These are phyloP conservation scores for Progne subis DNA, from an alignment of 2,113 vertebrate genomes.

Conservation along the genomic window DNA sequence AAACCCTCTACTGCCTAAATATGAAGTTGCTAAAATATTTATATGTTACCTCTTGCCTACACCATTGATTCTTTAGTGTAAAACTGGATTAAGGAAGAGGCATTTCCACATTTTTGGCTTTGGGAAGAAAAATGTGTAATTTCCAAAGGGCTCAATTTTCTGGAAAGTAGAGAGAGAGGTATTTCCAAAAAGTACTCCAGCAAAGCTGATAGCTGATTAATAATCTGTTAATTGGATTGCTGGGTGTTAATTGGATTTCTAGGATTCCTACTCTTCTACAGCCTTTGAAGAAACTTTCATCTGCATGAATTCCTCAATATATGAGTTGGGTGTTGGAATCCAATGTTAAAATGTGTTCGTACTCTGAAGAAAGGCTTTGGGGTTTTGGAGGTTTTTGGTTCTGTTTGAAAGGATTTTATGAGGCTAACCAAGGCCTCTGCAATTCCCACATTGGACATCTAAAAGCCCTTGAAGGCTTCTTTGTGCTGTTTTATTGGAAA, in stretches of 20 bases:
- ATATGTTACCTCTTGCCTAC: background rate
- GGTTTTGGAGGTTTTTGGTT: background rate
- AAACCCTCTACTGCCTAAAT: background rate
- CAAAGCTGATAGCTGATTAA: background rate
- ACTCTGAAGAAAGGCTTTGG: background rate
- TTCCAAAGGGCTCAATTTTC: background rate
- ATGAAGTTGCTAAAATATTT: background rate
- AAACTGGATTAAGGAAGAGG: background rate
- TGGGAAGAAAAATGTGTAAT: background rate
- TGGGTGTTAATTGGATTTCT: background rate
- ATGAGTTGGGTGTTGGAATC: background rate
- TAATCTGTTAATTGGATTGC: background rate
- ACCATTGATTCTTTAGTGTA: background rate
- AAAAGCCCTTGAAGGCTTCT: background rate
- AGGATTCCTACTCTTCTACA: background rate
- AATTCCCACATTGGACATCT: fast-evolving
- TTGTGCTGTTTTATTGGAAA: background rate
- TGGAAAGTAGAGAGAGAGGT: background rate
- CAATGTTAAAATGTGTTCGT: background rate
- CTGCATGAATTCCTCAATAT: background rate
- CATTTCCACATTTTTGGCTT: background rate
- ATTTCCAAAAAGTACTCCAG: background rate
- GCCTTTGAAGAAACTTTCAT: background rate
- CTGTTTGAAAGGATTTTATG: background rate
- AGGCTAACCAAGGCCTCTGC: background rate